Evolutionary conservation across 1,140 invertebrate species (phyloP), one percentile per base, ranked within the genome.

Genomic region (Galleria mellonella): DNA sequence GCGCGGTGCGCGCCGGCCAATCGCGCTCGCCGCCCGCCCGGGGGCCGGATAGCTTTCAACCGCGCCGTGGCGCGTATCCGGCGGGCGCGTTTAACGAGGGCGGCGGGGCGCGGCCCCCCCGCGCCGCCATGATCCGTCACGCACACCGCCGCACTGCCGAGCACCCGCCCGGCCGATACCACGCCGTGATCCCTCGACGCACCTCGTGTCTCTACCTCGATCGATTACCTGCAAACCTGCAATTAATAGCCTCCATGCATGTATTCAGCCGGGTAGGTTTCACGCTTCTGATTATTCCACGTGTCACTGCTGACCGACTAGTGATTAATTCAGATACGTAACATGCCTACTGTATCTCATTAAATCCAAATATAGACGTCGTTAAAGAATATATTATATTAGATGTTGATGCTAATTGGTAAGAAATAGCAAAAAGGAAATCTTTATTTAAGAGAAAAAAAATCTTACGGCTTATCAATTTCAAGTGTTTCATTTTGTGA

Each of bases 141-240:
- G 60, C 64, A 72, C 74, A 73, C 72, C 71, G 52, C 65, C 44
- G n/a, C n/a, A n/a, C n/a, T n/a, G n/a, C n/a, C 52, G 38, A 35
- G 42, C n/a, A 15, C 15, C 44, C 48, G 51, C 47, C 57, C 38
- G 47, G 4, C 37, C 50, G 42, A 31, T 31, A 2, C n/a, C n/a
- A 43, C 50, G 6, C 36, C 52, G 43, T 37, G 38, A 37, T 30
- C 33, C 40, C 15, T 29, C 39, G 27, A 28, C 33, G 40, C 40
- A 28, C 44, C 32, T 17, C 44, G 31, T 23, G 48, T 53, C 54
- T 45, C 58, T 40, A 45, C 61, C 61, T 74, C 69, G 63, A 78
- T 78, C 73, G 65, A 79, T 72, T 78, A 72, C 73, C 69, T 74
- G 64, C 67, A 71, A 82, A 73, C 75, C 70, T 77, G 72, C 78